Conservation (phyloP, 2,888 invertebrate species). For the Chironomus tentans region DNA sequence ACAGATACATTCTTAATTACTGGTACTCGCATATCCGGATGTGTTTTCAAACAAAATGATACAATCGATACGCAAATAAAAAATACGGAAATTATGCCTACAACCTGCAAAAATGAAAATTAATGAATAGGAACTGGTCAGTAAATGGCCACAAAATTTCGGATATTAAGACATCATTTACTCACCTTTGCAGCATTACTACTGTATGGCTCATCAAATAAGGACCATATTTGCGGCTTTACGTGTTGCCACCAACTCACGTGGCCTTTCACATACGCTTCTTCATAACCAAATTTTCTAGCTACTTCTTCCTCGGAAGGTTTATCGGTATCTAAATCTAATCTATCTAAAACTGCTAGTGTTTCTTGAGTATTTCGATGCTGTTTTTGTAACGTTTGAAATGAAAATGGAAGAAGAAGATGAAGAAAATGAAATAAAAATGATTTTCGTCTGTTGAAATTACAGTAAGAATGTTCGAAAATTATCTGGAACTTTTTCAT, state of each 20-base stretch:
- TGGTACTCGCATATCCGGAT: slow-evolving; percentile 95
- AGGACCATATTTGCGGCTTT: slow-evolving; percentile 96
- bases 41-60: slow-evolving; percentile 99
- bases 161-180: slow-evolving; percentile 24
- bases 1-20: slow-evolving; percentile 73
- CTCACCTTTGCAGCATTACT: slow-evolving; percentile 92
- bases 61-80: slow-evolving; percentile 99
- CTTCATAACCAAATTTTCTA: slow-evolving; percentile 93
- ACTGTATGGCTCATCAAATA: slow-evolving; percentile 99
- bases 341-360: slow-evolving; percentile 88
- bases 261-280: slow-evolving; percentile 83
- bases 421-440: too few relatives aligned
- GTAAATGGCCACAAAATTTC: neutral
- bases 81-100: slow-evolving; percentile 96
- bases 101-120: slow-evolving; percentile 57
- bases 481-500: too few relatives aligned
- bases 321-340: slow-evolving; percentile 96
- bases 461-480: neutral
- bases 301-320: slow-evolving; percentile 97
- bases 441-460: too few relatives aligned
- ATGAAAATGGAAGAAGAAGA: neutral
- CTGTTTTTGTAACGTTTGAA: slow-evolving; percentile 42
- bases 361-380: slow-evolving; percentile 99
- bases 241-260: slow-evolving; percentile 94
- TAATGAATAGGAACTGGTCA: neutral